Evolutionary conservation across 2,113 vertebrate species (phyloP).

Genomic region (Pseudonaja textilis): DNA sequence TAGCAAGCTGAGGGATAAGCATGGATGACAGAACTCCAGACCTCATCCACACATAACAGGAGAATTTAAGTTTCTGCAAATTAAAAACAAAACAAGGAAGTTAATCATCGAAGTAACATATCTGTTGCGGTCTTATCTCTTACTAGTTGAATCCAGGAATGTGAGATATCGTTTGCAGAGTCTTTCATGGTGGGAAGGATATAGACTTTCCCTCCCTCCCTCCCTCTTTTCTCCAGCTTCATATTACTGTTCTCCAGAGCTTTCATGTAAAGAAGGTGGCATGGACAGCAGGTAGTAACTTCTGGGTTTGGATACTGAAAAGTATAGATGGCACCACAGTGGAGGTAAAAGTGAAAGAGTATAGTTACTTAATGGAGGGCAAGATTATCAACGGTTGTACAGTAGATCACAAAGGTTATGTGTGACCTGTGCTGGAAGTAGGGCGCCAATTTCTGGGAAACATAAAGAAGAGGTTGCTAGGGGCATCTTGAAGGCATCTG

Average conservation of each 20-base stretch:
- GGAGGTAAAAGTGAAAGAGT: background rate
- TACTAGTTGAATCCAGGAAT: background rate
- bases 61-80: background rate
- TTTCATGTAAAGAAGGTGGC: background rate
- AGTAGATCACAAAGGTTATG: background rate
- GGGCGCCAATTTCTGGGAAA: background rate
- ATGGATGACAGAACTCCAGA: background rate
- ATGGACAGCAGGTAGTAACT: background rate
- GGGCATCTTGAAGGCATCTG: background rate
- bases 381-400: background rate
- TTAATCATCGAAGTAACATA: background rate
- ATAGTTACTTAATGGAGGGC: background rate
- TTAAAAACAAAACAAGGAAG: background rate
- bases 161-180: background rate
- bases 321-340: background rate
- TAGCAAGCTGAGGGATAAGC: background rate
- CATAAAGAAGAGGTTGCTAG: background rate
- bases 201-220: too few relatives aligned
- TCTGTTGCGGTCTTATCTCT: slow-evolving; percentile 7
- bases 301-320: background rate
- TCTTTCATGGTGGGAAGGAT: background rate
- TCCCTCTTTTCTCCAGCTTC: background rate
- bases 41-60: background rate
- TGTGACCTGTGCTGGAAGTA: background rate
- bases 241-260: background rate